Conservation (phyloP, 2,113 vertebrate species). For the Lampris incognitus region DNA sequence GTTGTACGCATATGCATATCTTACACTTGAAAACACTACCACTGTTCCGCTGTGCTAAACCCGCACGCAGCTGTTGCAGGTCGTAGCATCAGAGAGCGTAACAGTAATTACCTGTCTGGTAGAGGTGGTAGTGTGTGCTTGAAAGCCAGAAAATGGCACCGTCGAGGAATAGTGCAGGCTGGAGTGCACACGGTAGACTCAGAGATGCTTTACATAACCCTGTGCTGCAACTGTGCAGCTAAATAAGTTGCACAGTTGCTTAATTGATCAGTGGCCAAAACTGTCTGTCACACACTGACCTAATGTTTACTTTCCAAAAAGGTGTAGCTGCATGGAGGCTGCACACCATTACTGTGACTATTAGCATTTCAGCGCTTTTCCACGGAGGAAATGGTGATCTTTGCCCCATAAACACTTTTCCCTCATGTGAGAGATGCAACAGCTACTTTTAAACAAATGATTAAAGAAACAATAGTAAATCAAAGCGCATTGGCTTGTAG, state of each 20-base stretch:
- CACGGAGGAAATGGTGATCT: too few relatives aligned
- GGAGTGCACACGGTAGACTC: slow-evolving; percentile 10
- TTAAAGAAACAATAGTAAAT: too few relatives aligned
- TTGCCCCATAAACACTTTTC: too few relatives aligned
- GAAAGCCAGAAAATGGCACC: slow-evolving; percentile 51
- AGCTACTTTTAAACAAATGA: too few relatives aligned
- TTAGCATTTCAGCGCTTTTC: not conserved
- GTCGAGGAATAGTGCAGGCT: slow-evolving; percentile 34
- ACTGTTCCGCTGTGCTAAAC: slow-evolving; percentile 7
- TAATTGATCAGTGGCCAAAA: not conserved
- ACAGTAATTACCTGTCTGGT: slow-evolving; percentile 69
- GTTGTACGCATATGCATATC: too few relatives aligned
- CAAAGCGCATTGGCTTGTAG: too few relatives aligned
- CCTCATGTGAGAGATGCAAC: too few relatives aligned
- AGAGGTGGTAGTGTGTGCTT: slow-evolving; percentile 43
- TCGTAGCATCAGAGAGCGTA: slow-evolving; percentile 47
- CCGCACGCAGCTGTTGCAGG: slow-evolving; percentile 54
- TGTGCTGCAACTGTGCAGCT: slow-evolving; percentile 26
- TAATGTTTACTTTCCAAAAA: too few relatives aligned
- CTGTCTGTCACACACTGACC: too few relatives aligned
- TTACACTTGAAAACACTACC: slow-evolving; percentile 32
- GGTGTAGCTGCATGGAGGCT: not conserved
- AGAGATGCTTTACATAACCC: slow-evolving; percentile 29
- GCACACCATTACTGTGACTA: too few relatives aligned
- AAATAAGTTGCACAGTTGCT: slow-evolving; percentile 49